phyloP scores from a whole-genome alignment of 1,140 invertebrate species.

The Temnothorax nylanderi region DNA sequence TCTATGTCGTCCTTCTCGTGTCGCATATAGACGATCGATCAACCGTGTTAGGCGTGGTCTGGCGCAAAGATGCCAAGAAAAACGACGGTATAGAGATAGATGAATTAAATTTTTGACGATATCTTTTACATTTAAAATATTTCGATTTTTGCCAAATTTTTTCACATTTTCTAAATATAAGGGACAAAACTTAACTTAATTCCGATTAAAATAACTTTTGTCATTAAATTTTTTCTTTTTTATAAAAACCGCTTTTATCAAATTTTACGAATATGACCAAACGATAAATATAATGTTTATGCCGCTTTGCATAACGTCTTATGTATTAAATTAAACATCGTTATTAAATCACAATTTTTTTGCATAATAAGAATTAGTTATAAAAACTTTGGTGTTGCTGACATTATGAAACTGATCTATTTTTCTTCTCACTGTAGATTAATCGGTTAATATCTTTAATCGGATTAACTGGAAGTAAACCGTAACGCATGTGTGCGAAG shows the following conservation, averaged over 20 bases:
- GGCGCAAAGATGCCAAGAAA: not conserved
- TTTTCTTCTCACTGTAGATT: not conserved
- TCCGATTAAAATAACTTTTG: not conserved
- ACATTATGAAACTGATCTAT: not conserved
- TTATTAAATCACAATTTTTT: not conserved
- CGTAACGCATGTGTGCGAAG: conserved; percentile 15
- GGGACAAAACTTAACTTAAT: not conserved
- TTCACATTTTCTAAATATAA: too few relatives aligned
- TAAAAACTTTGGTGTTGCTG: too few relatives aligned
- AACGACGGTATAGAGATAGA: not conserved
- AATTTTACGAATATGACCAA: not conserved
- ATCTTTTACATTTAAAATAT: not conserved
- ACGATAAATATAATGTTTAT: not conserved
- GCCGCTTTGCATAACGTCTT: not conserved
- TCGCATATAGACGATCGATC: conserved; percentile 43
- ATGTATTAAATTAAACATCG: not conserved
- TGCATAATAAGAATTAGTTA: not conserved
- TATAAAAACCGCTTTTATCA: not conserved
- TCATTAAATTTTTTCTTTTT: not conserved
- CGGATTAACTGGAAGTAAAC: conserved; percentile 39
- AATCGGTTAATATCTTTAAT: conserved; percentile 34
- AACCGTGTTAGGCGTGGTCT: conserved; percentile 35
- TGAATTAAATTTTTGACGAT: not conserved
- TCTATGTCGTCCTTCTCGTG: conserved; percentile 63
- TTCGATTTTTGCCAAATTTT: not conserved